Base-by-base conservation (phyloP, 2,797 vertebrate species). In the Periparus ater region DNA sequence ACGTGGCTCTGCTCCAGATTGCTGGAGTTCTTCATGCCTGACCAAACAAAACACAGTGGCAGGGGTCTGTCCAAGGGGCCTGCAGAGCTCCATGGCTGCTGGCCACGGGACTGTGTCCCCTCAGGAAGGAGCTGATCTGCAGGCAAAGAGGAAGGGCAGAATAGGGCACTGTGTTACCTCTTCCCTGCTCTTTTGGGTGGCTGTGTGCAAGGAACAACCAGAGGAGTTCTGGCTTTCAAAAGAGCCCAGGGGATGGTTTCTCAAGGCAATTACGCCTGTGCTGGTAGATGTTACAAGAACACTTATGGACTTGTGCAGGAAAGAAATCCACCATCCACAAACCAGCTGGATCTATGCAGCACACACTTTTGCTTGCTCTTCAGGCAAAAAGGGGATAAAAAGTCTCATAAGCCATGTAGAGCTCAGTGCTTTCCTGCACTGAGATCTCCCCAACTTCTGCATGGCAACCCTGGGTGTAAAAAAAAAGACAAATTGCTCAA, bases 71-170 rank as follows among this genome's bases (percentile, higher is more conserved):
- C 47, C 57, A 45, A 42, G 18, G 27, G 15, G 8, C 4, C 32
- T 90, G 21, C 50, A 88, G 34, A 58, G 23, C 40, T 81, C 51
- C 32, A 23, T 0, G 2, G 22, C 40, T 3, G 0, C 40, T 27
- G 42, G 23, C n/a, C 11, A 20, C 0, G 0, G 32, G 27, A 38
- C 14, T 57, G 30, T 5, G 9, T 44, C 22, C 17, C 53, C 30
- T 72, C 1, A 1, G 32, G 32, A 78, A 65, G 48, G 16, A 25
- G 15, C 6, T 25, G 25, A 32, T 6, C 17, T 10, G 32, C 15
- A 45, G 4, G 14, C 0, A 2, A 54, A 75, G 2, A 6, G 26
- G 36, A 85, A 55, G 36, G 15, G n/a, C 25, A 77, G 63, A 53
- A n/a, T 6, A 44, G 5, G 20, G 21, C 18, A 16, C 26, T 58